These are phyloP conservation scores for Alexandromys fortis DNA, from an alignment of 2,113 vertebrate genomes.

Conservation along the genomic window DNA sequence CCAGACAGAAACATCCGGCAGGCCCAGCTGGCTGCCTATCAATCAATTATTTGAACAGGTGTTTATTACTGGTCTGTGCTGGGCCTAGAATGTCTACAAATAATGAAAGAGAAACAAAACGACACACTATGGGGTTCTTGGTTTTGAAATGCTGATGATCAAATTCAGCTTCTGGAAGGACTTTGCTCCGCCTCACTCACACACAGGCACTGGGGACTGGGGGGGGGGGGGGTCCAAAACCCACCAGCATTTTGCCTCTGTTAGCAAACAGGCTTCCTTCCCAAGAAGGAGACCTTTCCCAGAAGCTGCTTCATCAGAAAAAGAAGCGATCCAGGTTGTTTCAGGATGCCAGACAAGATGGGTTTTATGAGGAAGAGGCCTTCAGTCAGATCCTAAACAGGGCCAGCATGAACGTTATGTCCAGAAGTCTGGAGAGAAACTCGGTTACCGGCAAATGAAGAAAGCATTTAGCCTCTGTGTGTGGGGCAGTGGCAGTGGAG, in stretches of 20 bases:
- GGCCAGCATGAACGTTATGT: background rate
- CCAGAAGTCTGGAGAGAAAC: background rate
- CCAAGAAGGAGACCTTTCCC: background rate
- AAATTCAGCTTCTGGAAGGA: background rate
- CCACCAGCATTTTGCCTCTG: background rate
- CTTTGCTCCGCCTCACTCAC: background rate
- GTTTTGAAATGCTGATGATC: background rate
- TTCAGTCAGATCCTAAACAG: background rate
- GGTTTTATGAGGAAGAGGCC: background rate
- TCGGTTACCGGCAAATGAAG: rapidly evolving
- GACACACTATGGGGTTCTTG: background rate
- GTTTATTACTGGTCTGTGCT: background rate
- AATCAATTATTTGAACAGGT: conserved; percentile 39
- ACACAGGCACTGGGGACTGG: background rate
- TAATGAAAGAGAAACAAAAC: background rate
- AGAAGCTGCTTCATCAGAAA: background rate
- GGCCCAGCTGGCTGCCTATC: background rate
- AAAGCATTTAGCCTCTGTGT: background rate
- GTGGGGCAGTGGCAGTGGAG: background rate
- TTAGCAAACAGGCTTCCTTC: background rate
- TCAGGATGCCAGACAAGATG: background rate
- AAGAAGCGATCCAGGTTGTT: background rate
- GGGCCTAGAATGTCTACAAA: background rate
- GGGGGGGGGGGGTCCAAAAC: background rate
- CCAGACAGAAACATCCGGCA: conserved; percentile 48